Conservation (phyloP, 2,888 invertebrate species). For the Epinotia brunnichana region DNA sequence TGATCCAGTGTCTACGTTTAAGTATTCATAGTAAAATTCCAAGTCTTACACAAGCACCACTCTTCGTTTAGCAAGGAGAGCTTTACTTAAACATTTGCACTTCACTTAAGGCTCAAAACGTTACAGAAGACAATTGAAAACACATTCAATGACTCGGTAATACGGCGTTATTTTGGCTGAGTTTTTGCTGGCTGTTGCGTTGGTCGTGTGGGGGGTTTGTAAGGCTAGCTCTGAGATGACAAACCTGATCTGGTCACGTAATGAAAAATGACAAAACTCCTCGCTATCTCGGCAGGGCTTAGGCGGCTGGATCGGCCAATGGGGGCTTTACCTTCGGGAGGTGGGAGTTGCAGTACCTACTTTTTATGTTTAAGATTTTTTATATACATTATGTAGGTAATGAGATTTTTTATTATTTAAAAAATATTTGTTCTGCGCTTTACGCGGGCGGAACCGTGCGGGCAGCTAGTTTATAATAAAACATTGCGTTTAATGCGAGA, state of each 20-base stretch:
- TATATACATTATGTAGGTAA: too few species aligned
- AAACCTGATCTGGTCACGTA: conserved; percentile 87
- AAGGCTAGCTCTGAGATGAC: conserved; percentile 73
- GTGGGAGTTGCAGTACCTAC: conserved; percentile 34
- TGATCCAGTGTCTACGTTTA: conserved; percentile 64
- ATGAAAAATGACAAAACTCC: conserved; percentile 86
- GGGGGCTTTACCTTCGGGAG: conserved; percentile 42
- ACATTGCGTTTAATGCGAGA: too few species aligned
- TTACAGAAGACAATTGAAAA: conserved; percentile 25
- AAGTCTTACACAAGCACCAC: conserved; percentile 69
- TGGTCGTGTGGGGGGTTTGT: conserved; percentile 48
- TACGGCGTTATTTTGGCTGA: conserved; percentile 47
- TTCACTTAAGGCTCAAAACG: conserved; percentile 45
- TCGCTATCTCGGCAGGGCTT: conserved; percentile 55
- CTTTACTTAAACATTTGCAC: conserved; percentile 60
- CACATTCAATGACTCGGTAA: conserved; percentile 1
- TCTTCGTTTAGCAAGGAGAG: conserved; percentile 71
- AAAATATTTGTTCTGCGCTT: too few species aligned
- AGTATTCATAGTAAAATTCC: conserved; percentile 73
- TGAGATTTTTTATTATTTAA: too few species aligned
- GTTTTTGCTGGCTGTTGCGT: conserved; percentile 33
- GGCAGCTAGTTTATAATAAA: too few species aligned
- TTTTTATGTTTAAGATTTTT: conserved; percentile 4
- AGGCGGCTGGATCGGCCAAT: conserved; percentile 55
- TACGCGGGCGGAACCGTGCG: too few species aligned